Conservation (phyloP, 2,888 invertebrate genomes). For the Spodoptera picta region DNA sequence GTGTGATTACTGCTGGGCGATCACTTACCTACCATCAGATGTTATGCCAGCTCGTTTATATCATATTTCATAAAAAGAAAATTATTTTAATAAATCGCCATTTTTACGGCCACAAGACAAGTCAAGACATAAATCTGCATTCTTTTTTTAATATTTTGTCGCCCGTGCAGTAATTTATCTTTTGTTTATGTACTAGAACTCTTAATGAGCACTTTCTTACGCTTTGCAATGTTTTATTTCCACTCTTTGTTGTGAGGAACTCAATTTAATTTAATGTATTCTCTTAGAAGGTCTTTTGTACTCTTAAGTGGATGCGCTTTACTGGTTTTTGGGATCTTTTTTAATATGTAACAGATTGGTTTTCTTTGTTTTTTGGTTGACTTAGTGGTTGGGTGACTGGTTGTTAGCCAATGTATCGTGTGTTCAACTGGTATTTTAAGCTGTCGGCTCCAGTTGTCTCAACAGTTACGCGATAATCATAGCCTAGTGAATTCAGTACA, state of each 20-base stretch:
- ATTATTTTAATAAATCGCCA: slow-evolving; percentile 1
- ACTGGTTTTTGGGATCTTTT: neutral
- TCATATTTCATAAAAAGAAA: neutral
- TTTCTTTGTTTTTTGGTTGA: neutral
- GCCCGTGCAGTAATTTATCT: slow-evolving; percentile 67
- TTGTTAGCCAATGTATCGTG: no score
- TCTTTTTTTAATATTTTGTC: slow-evolving; percentile 70
- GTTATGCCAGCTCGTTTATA: no score
- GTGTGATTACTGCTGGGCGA: no score
- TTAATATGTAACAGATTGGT: neutral
- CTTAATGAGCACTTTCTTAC: slow-evolving; percentile 71
- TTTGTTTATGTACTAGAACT: slow-evolving; percentile 69
- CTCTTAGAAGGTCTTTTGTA: slow-evolving; percentile 42
- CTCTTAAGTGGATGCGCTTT: slow-evolving; percentile 21
- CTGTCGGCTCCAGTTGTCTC: no score
- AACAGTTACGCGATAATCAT: no score
- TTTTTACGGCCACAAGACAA: slow-evolving; percentile 23
- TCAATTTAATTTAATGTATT: slow-evolving; percentile 55
- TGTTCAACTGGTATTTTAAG: no score
- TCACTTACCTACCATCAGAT: no score
- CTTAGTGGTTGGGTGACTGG: no score
- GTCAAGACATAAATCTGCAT: slow-evolving; percentile 61
- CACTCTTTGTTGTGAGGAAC: slow-evolving; percentile 44
- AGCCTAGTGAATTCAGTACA: neutral
- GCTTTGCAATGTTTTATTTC: slow-evolving; percentile 54